Base-by-base conservation (phyloP, 2,113 vertebrate genomes). In the Daphoenositta chrysoptera region DNA sequence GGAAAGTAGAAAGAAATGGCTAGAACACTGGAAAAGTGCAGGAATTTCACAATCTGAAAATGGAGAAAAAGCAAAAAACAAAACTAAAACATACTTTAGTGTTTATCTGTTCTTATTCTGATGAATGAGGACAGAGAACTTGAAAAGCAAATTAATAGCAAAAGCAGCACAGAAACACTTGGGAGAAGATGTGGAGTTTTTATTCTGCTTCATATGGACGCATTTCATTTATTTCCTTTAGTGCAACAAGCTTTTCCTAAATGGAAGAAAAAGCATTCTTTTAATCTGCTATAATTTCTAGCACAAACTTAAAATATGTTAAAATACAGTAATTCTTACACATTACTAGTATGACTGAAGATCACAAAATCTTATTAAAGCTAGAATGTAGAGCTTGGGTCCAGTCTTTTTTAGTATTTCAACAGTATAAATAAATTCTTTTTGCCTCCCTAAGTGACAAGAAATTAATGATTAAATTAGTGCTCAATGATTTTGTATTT, bases 191-290 rank as follows among this genome's bases (percentile, higher is more conserved):
- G 30, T 33, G 56, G 11, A 6, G 3, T 0, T 73, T 76, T 58
- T 54, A 91, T 93, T 75, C 48, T 60, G 44, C 45, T 96, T 57
- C 64, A 18, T 93, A 91, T 0, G 75, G 93, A 35, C 28, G 51
- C 33, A 97, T 64, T 96, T 97, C 90, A 3, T 68, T 4, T 79
- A 95, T 27, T 42, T 98, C 96, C 90, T 97, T 97, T 79, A 97
- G 60, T 33, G 98, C 98, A 94, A 98, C 12, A 3, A 94, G 96
- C 60, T 97, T 97, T 87, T 98, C 98, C 98, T 98, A 89, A 91
- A 88, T 33, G 23, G 68, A 48, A 76, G 53, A 61, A 70, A 84
- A 66, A 30, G 9, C 11, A 73, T 54, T 82, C 16, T 85, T 88
- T 72, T n/a, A 2, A 91, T 45, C 8, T 30, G 26, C 50, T 73